Evolutionary conservation across 2,113 vertebrate species (phyloP).

Genomic region (Nibea coibor): DNA sequence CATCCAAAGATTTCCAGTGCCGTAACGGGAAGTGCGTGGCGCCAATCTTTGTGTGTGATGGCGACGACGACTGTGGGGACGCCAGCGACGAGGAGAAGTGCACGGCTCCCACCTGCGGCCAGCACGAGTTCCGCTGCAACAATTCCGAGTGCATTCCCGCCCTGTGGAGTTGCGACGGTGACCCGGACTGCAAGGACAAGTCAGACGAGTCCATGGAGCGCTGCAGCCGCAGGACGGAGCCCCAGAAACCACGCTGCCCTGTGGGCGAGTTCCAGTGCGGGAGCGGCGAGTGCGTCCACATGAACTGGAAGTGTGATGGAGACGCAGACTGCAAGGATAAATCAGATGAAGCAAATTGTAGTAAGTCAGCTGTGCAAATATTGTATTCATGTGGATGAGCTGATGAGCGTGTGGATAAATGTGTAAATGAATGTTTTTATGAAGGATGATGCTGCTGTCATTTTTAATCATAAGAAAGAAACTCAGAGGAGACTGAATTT

Average conservation of each 20-base stretch:
- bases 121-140: constrained; percentile 94
- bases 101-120: constrained; percentile 87
- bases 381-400: constrained; percentile 2
- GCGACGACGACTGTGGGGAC: constrained; percentile 92
- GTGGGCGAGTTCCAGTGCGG: constrained; percentile 91
- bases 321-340: constrained; percentile 98
- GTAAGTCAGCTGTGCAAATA: constrained; percentile 83
- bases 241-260: constrained; percentile 84
- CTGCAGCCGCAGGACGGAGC: constrained; percentile 86
- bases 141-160: constrained; percentile 91
- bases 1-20: constrained; percentile 93
- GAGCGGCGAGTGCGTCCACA: constrained; percentile 93
- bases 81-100: constrained; percentile 93
- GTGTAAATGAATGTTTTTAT: not conserved
- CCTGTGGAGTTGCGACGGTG: constrained; percentile 94
- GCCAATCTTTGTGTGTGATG: constrained; percentile 91
- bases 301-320: constrained; percentile 97
- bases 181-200: constrained; percentile 92
- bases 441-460: not conserved
- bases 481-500: not conserved
- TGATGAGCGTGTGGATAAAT: constrained; percentile 8
- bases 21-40: constrained; percentile 91
- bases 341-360: constrained; percentile 93
- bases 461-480: constrained; percentile 35
- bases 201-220: constrained; percentile 90